These are phyloP conservation scores for Conchocele bisecta DNA, from an alignment of 2,888 invertebrate genomes.

Conservation along the genomic window DNA sequence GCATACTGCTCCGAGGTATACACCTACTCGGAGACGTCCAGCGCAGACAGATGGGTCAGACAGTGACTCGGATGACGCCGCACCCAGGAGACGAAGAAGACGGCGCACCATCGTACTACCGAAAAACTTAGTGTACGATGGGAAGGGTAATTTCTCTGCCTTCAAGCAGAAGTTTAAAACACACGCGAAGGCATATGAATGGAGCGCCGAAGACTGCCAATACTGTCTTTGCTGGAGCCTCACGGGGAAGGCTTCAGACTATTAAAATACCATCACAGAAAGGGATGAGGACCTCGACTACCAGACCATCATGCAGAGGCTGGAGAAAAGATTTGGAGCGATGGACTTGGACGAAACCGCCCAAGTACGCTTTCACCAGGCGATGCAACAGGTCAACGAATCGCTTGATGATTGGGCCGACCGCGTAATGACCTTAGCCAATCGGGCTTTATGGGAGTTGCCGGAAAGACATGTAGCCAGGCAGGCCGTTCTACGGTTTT, in stretches of 20 bases:
- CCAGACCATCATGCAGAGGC: background rate
- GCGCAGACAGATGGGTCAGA: too few relatives aligned
- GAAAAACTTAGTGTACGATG: background rate
- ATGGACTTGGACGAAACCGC: background rate
- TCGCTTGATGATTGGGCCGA: constrained; percentile 3
- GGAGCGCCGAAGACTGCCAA: background rate
- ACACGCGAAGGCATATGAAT: background rate
- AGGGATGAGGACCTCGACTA: background rate
- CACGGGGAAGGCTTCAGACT: constrained; percentile 7
- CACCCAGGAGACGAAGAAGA: too few relatives aligned
- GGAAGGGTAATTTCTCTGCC: background rate
- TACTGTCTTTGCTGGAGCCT: background rate
- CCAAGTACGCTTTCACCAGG: background rate
- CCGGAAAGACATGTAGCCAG: background rate
- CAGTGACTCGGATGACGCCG: too few relatives aligned
- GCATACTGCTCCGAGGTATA: too few relatives aligned
- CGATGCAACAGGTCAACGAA: background rate
- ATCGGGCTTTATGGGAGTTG: background rate
- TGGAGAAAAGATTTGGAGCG: constrained; percentile 1
- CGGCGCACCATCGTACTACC: too few relatives aligned
- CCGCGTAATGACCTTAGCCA: background rate
- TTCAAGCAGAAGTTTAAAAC: background rate
- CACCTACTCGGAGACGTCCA: too few relatives aligned
- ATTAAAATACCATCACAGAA: background rate
- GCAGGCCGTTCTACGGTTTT: background rate